Base-by-base conservation (phyloP, 2,797 vertebrate genomes). In the Acanthopagrus latus region DNA sequence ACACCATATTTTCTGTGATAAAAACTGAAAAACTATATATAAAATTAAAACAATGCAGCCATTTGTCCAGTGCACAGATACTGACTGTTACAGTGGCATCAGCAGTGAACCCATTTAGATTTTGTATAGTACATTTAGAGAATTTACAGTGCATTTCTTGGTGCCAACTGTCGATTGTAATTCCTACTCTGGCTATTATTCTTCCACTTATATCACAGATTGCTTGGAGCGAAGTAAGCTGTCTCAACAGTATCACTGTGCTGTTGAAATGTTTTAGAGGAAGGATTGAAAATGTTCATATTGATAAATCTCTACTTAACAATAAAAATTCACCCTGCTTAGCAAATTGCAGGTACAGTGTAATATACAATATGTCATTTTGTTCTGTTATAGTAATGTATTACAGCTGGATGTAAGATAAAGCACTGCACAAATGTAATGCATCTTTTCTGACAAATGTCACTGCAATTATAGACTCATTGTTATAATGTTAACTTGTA, bases 1-100 rank as follows among this genome's bases (percentile, higher is more conserved):
- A 94, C 93, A 3, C 93, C 94, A 0, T 94, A 95, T 62, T 94
- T 95, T 90, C 83, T 95, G 81, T 94, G 78, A 46, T 46, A 5
- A 86, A 68, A 66, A 18, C 29, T 50, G 38, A 38, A 38, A 38
- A 38, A 38, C 38, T 38, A 38, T 38, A 38, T 38, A 23, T 11
- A 4, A 78, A 65, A 51, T 4, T 29, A 23, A 70, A 65, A 56
- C 18, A 14, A 52, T 21, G 13, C 60, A 44, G 73, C 71, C 33
- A 54, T 80, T 62, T 68, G 68, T 80, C 79, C 76, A 74, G 70
- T 47, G 69, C 73, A 56, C 64, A 73, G 46, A 75, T 57, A 50
- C 46, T 10, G 14, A 59, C 55, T 10, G 62, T 62, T 74, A 78
- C 82, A 46, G 62, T 66, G 80, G 70, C 74, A 71, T 73, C 81